Evolutionary conservation across 2,888 invertebrate species (phyloP).

Genomic region (Hartigia nigra): DNA sequence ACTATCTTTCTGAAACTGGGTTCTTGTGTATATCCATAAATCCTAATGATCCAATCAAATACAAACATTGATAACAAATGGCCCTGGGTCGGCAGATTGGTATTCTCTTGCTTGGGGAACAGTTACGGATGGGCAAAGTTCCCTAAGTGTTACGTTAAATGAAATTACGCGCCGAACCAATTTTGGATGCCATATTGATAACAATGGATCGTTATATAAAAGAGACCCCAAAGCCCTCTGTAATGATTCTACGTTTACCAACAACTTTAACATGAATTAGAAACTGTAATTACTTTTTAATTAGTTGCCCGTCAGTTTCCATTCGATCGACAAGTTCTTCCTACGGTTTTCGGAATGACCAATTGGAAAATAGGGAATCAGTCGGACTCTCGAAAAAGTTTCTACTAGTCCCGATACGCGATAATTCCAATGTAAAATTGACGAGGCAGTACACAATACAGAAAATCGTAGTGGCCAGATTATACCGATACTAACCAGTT

Average conservation of each 20-base stretch:
- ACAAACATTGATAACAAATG: neutral
- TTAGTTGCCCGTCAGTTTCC: neutral
- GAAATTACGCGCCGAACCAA: neutral
- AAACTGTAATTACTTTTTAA: neutral
- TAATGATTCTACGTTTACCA: neutral
- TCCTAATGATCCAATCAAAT: neutral
- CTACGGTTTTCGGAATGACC: neutral
- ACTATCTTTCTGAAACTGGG: neutral
- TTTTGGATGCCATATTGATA: neutral
- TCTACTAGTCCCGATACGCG: neutral
- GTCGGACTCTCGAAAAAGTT: neutral
- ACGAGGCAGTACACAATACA: neutral
- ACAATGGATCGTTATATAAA: neutral
- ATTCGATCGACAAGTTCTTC: neutral
- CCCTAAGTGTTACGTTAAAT: neutral
- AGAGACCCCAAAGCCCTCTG: neutral
- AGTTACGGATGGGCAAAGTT: neutral
- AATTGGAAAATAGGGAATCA: neutral
- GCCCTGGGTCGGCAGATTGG: neutral
- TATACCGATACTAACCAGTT: neutral
- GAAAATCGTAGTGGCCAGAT: neutral
- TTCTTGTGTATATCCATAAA: neutral
- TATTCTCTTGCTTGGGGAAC: neutral
- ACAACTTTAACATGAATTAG: neutral
- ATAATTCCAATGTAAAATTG: neutral